Conservation (phyloP, 2,888 invertebrate genomes). For the Serripes groenlandicus region DNA sequence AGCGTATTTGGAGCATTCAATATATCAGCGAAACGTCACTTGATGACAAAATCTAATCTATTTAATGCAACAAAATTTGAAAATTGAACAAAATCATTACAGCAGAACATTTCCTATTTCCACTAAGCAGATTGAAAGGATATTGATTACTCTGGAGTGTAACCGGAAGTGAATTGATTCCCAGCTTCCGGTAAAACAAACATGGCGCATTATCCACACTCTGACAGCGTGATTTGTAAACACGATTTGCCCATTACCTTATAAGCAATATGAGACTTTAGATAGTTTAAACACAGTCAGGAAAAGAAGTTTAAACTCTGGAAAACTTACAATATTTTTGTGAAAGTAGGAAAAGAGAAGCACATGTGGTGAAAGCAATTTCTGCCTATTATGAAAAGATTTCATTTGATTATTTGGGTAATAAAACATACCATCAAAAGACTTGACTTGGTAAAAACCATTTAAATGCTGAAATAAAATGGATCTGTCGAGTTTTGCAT, state of each 20-base stretch:
- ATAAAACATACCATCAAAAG: too few relatives aligned
- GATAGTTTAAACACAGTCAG: too few relatives aligned
- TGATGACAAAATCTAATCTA: constrained; percentile 9
- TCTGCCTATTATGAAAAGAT: too few relatives aligned
- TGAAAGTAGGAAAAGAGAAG: too few relatives aligned
- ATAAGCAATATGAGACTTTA: too few relatives aligned
- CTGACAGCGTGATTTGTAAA: background rate
- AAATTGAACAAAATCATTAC: constrained; percentile 15
- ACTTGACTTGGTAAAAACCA: too few relatives aligned
- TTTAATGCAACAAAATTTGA: constrained; percentile 7
- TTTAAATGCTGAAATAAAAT: too few relatives aligned
- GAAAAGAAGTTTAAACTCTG: too few relatives aligned
- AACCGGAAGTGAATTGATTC: constrained; percentile 27
- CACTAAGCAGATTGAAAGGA: constrained; percentile 5
- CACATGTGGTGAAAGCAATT: too few relatives aligned
- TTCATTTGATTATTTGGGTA: too few relatives aligned
- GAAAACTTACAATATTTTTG: too few relatives aligned
- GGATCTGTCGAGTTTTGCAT: too few relatives aligned
- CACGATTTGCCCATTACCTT: background rate
- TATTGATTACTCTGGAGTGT: constrained; percentile 1
- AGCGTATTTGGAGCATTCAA: background rate
- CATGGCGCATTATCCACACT: constrained; percentile 9
- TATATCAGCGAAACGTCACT: background rate
- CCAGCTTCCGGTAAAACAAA: constrained; percentile 9
- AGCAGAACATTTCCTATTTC: constrained; percentile 4